Percentiles rank a stretch among this genome's conserved stretches.
phyloP scores from a whole-genome alignment of 2,888 invertebrate genomes.

The Callosobruchus maculatus region DNA sequence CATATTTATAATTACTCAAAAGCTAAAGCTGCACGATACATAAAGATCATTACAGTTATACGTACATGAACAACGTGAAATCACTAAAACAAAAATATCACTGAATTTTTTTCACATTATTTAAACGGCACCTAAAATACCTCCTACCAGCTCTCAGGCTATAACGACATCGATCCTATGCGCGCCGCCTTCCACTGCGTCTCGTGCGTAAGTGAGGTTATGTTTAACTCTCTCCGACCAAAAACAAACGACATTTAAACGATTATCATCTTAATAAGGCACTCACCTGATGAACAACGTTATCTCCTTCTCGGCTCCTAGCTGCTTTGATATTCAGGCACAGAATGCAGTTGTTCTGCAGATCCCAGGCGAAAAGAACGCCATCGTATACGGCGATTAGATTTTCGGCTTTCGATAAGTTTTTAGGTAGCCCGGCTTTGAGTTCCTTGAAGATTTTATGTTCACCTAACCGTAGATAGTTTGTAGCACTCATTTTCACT shows the following conservation, averaged over 20 bases:
- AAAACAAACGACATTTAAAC: background rate
- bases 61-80: too few relatives aligned
- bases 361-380: constrained; percentile 66
- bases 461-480: constrained; percentile 57
- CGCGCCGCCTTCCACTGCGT: background rate
- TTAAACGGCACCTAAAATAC: background rate
- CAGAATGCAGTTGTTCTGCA: constrained; percentile 60
- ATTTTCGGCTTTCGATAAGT: constrained; percentile 58
- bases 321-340: constrained; percentile 57
- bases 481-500: constrained; percentile 56
- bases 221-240: background rate
- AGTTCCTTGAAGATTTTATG: constrained; percentile 61
- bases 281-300: constrained; percentile 60
- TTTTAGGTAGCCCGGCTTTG: constrained; percentile 54
- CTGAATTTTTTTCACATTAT: too few relatives aligned
- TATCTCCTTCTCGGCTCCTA: constrained; percentile 46
- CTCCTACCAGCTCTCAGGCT: background rate
- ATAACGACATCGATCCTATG: background rate
- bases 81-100: too few relatives aligned
- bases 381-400: constrained; percentile 63
- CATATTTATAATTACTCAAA: too few relatives aligned
- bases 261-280: background rate
- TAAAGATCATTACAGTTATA: too few relatives aligned
- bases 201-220: background rate
- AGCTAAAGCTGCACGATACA: too few relatives aligned